A percentile compares a stretch with the other conserved stretches of the same genome.
Evolutionary conservation across 2,888 invertebrate species (phyloP).

Genomic region (Platycnemis pennipes): DNA sequence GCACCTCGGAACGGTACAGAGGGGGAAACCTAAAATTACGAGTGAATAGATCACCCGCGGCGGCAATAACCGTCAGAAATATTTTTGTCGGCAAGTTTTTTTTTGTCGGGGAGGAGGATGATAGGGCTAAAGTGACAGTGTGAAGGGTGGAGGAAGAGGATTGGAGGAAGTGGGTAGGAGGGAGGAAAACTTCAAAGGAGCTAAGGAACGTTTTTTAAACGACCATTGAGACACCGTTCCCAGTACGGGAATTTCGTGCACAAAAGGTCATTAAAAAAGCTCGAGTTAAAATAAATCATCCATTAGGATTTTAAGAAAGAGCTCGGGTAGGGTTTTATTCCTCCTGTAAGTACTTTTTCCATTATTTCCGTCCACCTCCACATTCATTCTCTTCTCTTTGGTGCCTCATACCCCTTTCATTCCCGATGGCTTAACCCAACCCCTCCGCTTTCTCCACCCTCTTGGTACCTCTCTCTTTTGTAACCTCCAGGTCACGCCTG

Average conservation of each 20-base stretch:
- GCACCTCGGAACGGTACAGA: background rate
- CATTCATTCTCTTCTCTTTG: background rate
- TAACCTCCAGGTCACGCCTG: background rate
- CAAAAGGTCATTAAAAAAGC: background rate
- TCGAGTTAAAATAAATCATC: background rate
- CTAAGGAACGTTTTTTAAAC: background rate
- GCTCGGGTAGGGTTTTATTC: background rate
- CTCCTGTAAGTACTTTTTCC: background rate
- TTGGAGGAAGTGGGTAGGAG: background rate
- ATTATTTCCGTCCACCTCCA: background rate
- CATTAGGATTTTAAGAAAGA: background rate
- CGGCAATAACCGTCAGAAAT: background rate
- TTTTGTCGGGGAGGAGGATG: background rate
- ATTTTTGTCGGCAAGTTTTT: background rate
- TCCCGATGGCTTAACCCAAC: background rate
- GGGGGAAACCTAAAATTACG: background rate
- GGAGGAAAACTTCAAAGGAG: background rate
- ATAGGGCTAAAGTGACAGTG: background rate
- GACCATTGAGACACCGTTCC: background rate
- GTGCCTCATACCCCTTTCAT: background rate
- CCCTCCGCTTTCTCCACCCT: background rate
- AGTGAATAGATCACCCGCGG: background rate
- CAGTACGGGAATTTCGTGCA: background rate
- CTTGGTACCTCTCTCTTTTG: background rate
- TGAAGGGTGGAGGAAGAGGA: background rate